phyloP scores from a whole-genome alignment of 2,113 vertebrate genomes.

The Murina feae region DNA sequence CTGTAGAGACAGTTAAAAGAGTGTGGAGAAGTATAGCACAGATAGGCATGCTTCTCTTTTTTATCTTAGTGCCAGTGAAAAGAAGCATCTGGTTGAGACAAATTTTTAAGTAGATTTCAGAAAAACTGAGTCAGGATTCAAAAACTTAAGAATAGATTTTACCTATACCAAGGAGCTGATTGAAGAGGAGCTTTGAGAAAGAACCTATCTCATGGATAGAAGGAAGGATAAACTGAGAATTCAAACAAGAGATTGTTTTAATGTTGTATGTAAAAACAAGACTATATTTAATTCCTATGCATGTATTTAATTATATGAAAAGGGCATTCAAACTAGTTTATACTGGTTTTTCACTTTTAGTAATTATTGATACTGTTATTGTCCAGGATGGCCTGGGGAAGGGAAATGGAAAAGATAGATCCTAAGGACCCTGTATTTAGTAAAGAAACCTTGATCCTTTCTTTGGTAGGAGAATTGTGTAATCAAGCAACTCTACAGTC shows the following conservation, averaged over 20 bases:
- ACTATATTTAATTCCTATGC: background rate
- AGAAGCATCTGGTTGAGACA: background rate
- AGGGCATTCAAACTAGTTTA: background rate
- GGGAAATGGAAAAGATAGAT: background rate
- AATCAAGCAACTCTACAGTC: background rate
- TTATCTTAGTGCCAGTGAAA: background rate
- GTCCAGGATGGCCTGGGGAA: background rate
- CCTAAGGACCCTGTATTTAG: background rate
- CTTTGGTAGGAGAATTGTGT: background rate
- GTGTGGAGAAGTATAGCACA: background rate
- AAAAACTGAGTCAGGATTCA: background rate
- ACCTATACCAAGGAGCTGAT: background rate
- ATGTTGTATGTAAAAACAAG: background rate
- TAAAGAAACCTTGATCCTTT: background rate
- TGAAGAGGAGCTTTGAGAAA: background rate
- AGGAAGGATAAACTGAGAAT: background rate
- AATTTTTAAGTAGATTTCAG: background rate
- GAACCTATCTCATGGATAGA: background rate
- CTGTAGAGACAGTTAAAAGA: background rate
- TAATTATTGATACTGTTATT: background rate
- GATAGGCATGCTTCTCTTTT: background rate
- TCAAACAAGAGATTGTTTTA: background rate
- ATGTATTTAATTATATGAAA: background rate
- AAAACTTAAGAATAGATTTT: background rate
- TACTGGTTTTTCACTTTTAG: background rate